Percentiles rank a stretch among this genome's conserved stretches.
Conservation (phyloP, 2,113 vertebrate species). For the Odontophorus gujanensis region DNA sequence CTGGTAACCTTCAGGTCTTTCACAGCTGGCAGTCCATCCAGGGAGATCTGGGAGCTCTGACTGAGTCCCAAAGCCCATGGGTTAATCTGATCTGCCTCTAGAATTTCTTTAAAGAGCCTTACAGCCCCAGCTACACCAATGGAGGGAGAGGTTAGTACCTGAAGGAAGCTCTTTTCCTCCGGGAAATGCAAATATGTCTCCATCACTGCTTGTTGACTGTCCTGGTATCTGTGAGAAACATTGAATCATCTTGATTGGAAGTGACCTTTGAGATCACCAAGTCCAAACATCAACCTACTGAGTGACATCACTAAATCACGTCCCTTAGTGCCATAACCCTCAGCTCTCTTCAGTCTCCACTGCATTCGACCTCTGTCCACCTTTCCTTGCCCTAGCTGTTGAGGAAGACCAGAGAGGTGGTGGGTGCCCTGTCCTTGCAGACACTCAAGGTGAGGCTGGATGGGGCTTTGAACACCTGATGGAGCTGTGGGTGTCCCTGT, state of each 20-base stretch:
- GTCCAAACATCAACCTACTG: background rate
- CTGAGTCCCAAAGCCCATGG: background rate
- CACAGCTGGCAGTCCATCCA: fast-evolving
- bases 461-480: too few relatives aligned
- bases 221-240: background rate
- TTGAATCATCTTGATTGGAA: background rate
- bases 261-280: background rate
- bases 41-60: background rate
- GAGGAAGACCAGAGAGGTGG: background rate
- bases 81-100: background rate
- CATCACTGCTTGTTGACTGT: background rate
- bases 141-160: background rate
- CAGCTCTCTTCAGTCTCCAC: background rate
- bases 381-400: background rate
- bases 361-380: background rate
- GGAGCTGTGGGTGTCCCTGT: too few relatives aligned
- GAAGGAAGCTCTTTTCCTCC: background rate
- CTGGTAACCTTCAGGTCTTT: background rate
- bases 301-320: background rate
- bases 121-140: background rate
- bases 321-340: background rate
- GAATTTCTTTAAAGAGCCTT: background rate
- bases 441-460: too few relatives aligned
- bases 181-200: background rate
- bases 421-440: too few relatives aligned